Evolutionary conservation across 2,888 invertebrate species (phyloP), one percentile per base, ranked within the genome.

Genomic region (Pollenia griseotomentosa): DNA sequence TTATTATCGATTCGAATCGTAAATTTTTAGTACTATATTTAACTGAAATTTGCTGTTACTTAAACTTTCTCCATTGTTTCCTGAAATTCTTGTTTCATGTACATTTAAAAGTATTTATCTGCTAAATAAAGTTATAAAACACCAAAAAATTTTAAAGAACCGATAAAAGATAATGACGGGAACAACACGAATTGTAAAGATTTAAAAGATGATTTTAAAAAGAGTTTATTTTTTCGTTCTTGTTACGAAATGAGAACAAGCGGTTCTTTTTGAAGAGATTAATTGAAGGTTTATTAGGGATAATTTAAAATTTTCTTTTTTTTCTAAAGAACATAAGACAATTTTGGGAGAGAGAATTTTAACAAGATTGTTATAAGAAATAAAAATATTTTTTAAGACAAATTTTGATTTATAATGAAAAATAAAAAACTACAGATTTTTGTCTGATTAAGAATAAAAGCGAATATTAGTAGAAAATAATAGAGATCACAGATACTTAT

Each of bases 11-110:
- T 78, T 11, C 19, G 16, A 46, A 78, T 74, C 74, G 74, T 84
- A 74, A 79, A 84, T 51, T 74, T 74, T 84, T 74, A 84, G 74
- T 53, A 79, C 74, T 55, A 61, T 79, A 84, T 74, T 84, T 79
- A 79, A 74, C 51, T 59, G 66, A 33, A 74, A 74, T 66, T 79
- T 61, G 33, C 6, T 19, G 16, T 46, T 46, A 23, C 2, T 23
- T n/a, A 10, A 19, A 2, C 12, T 19, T 66, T 16, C 44, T 14
- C 23, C 33, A 33, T 66, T 16, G 55, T 16, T 57, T 78, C 11
- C 42, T 12, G 7, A 23, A 11, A 0, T n/a, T 12, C 14, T 23
- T 70, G 46, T 23, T 53, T 51, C 9, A 42, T 16, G 42, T 42
- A 70, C 48, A 51, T 23, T 3, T 9, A 33, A 11, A 68, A 57